Conservation (phyloP, 2,888 invertebrate species). For the Abrostola triplasia region DNA sequence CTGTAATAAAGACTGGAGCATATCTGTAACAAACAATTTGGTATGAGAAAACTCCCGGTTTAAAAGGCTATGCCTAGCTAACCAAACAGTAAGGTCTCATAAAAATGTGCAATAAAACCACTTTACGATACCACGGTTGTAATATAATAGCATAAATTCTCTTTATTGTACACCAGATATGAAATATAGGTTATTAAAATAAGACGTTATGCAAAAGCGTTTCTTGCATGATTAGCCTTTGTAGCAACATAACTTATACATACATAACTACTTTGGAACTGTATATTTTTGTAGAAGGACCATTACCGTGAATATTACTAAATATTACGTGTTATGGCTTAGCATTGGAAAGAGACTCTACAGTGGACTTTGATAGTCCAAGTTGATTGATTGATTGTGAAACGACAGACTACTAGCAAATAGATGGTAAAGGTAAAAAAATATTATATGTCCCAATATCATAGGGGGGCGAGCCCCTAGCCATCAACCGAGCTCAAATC, state of each 20-base stretch:
- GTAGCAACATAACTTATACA: neutral
- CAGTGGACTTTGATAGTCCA: no score
- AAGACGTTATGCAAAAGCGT: neutral
- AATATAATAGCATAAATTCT: conserved; percentile 1
- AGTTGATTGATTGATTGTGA: no score
- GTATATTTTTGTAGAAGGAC: no score
- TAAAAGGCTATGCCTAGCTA: neutral
- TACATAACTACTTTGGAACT: no score
- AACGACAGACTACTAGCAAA: no score
- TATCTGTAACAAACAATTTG: conserved; percentile 79
- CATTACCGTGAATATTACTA: no score
- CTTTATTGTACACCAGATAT: neutral
- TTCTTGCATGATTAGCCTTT: neutral
- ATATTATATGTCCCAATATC: no score
- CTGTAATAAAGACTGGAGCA: conserved; percentile 85
- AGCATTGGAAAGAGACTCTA: no score
- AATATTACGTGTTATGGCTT: no score
- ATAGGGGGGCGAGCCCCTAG: no score
- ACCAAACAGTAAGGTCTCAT: conserved; percentile 18
- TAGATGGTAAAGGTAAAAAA: no score
- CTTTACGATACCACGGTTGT: neutral
- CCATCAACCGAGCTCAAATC: no score
- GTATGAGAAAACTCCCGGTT: conserved; percentile 27
- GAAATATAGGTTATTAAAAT: neutral
- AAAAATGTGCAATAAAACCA: conserved; percentile 20